These are phyloP conservation scores for Drosophila nigromelanica DNA, from an alignment of 1,140 invertebrate species.

Conservation along the genomic window DNA sequence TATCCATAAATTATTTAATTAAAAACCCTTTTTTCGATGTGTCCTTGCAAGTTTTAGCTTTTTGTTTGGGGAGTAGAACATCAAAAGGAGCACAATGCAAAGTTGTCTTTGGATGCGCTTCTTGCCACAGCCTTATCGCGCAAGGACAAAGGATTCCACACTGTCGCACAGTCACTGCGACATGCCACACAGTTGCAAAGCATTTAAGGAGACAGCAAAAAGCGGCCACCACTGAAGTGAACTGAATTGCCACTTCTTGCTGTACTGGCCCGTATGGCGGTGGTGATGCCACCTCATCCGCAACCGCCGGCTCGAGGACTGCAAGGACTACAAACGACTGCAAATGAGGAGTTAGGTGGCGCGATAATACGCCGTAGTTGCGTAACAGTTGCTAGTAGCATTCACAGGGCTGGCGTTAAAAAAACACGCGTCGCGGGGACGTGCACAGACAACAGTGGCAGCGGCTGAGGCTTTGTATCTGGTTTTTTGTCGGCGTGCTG, in stretches of 20 bases:
- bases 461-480: slow-evolving; percentile 38
- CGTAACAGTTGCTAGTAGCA: slow-evolving; percentile 56
- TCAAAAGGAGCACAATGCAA: slow-evolving; percentile 15
- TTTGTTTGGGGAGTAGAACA: slow-evolving; percentile 9
- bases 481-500: slow-evolving; percentile 54
- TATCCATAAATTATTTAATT: slow-evolving; percentile 22
- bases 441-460: slow-evolving; percentile 2
- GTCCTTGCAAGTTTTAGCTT: not conserved
- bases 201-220: slow-evolving; percentile 44
- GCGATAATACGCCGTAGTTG: slow-evolving; percentile 49
- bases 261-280: slow-evolving; percentile 34
- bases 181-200: slow-evolving; percentile 12
- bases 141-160: slow-evolving; percentile 19
- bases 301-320: slow-evolving; percentile 7
- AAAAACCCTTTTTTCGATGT: not conserved
- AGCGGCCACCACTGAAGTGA: slow-evolving; percentile 35
- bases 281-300: slow-evolving; percentile 16
- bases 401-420: slow-evolving; percentile 14
- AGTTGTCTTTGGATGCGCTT: not conserved
- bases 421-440: not conserved
- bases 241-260: slow-evolving; percentile 62
- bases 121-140: slow-evolving; percentile 12
- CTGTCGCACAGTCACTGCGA: slow-evolving; percentile 7
- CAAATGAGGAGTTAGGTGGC: slow-evolving; percentile 60
- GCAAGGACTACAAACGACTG: slow-evolving; percentile 56